A percentile compares a stretch with the other conserved stretches of the same genome.
phyloP scores from a whole-genome alignment of 2,888 invertebrate species.

The Tubulanus polymorphus region DNA sequence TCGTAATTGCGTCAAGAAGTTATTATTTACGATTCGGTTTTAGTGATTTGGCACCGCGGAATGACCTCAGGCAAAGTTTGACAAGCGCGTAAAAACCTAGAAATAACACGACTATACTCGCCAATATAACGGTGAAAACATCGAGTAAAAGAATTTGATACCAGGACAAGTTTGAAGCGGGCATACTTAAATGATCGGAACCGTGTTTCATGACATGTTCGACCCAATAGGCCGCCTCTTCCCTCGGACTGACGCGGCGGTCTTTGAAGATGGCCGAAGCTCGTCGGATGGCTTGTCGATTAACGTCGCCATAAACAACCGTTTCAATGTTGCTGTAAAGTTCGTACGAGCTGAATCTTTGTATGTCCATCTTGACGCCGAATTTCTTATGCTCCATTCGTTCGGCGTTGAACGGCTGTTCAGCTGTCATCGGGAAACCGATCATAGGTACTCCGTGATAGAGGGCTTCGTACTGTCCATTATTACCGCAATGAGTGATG shows the following conservation, averaged over 20 bases:
- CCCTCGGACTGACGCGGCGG: background rate
- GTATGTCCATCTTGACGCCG: constrained; percentile 22
- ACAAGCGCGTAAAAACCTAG: too few species aligned
- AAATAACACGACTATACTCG: background rate
- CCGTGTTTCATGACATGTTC: constrained; percentile 1
- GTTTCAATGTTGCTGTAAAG: too few species aligned
- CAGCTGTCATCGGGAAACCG: constrained; percentile 24
- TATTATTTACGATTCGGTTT: too few species aligned
- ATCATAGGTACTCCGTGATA: constrained; percentile 32
- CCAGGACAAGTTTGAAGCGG: background rate
- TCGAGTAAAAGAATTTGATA: background rate
- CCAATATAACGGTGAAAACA: background rate
- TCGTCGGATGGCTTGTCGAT: too few species aligned
- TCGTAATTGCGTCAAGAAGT: too few species aligned
- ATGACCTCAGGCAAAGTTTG: too few species aligned
- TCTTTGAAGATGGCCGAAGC: background rate
- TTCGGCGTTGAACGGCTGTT: constrained; percentile 25
- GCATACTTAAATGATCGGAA: background rate
- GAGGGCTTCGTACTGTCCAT: constrained; percentile 28
- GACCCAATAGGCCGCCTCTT: background rate
- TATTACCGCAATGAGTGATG: constrained; percentile 31
- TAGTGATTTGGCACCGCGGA: too few species aligned
- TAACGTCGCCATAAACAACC: too few species aligned
- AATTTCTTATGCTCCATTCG: constrained; percentile 20
- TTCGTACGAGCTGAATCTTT: constrained; percentile 14